These are phyloP conservation scores for Leptinotarsa rubiginosa DNA, from an alignment of 2,888 invertebrate species.

Conservation along the genomic window DNA sequence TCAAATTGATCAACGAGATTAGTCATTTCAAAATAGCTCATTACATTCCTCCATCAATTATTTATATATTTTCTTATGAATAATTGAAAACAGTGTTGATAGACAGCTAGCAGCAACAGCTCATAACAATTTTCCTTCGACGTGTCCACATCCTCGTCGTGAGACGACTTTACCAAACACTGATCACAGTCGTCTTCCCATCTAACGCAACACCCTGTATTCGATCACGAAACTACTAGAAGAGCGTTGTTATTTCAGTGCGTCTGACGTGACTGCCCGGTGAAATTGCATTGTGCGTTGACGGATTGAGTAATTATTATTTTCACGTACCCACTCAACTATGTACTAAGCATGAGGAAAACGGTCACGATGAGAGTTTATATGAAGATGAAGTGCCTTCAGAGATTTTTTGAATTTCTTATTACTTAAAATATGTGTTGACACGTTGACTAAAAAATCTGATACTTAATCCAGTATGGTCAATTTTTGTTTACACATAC, in stretches of 20 bases:
- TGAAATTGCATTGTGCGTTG: conserved; percentile 25
- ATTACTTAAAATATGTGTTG: no score
- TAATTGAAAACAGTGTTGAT: not conserved
- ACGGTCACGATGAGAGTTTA: not conserved
- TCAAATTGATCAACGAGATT: no score
- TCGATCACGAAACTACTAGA: conserved; percentile 8
- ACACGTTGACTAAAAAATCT: no score
- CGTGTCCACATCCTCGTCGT: not conserved
- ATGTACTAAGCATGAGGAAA: not conserved
- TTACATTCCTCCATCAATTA: no score
- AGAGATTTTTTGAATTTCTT: no score
- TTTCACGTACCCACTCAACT: conserved; percentile 9
- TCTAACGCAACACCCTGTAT: conserved; percentile 21
- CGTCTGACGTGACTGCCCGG: conserved; percentile 22
- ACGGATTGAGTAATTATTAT: conserved; percentile 31
- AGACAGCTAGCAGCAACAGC: not conserved
- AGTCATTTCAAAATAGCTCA: no score
- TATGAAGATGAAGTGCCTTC: not conserved
- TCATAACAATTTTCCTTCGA: no score
- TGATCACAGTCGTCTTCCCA: not conserved
- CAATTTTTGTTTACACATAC: no score
- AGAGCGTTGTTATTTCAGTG: conserved; percentile 25
- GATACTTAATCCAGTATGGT: no score
- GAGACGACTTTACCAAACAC: not conserved
- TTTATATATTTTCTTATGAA: not conserved